Evolutionary conservation across 2,113 vertebrate genomes (phyloP).

Genomic region (Trichechus manatus): DNA sequence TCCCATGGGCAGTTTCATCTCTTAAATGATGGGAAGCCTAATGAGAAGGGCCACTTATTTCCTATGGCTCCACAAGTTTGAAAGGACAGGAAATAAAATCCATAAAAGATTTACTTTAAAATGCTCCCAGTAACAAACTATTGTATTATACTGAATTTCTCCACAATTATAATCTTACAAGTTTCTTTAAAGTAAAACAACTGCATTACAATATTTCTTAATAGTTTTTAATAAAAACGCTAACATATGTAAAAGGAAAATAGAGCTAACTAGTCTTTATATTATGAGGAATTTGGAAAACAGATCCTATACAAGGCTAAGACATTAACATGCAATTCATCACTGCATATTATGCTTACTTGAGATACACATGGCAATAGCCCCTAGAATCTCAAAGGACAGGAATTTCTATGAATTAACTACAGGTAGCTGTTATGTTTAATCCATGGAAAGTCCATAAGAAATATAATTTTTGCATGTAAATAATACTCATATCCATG

Average conservation of each 20-base stretch:
- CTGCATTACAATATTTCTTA: background rate
- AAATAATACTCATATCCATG: background rate
- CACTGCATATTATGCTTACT: background rate
- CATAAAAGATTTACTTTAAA: background rate
- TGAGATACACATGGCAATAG: background rate
- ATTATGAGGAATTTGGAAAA: background rate
- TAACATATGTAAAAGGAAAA: background rate
- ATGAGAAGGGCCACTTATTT: background rate
- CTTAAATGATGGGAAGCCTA: no score
- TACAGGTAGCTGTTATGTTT: background rate
- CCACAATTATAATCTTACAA: rapidly evolving
- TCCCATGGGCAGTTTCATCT: background rate
- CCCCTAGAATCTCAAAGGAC: background rate
- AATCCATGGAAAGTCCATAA: background rate
- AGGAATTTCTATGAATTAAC: rapidly evolving
- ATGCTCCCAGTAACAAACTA: no score
- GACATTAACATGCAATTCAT: no score
- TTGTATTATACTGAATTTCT: background rate
- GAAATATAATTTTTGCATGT: background rate
- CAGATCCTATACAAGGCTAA: background rate
- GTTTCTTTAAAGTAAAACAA: background rate
- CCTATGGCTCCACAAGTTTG: background rate
- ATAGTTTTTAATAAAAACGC: background rate
- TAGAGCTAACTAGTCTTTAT: background rate
- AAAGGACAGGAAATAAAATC: background rate